Percentiles rank a stretch among this genome's conserved stretches.
Evolutionary conservation across 2,113 vertebrate species (phyloP).

Genomic region (Cichladusa arquata): DNA sequence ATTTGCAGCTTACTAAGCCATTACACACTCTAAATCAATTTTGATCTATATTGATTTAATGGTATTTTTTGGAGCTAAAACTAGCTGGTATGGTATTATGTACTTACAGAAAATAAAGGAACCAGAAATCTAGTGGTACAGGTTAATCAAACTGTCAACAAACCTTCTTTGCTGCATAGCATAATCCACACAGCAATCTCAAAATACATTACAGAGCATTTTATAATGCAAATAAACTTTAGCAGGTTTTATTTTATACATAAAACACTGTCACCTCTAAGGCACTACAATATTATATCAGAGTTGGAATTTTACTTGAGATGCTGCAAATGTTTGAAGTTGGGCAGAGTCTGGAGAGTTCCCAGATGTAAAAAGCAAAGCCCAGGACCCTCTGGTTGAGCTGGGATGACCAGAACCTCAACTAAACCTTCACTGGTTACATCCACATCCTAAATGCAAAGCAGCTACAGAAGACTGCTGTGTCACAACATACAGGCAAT

Average conservation of each 20-base stretch:
- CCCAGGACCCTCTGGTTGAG: background rate
- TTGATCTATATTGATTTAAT: conserved; percentile 5
- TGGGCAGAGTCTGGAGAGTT: too few species aligned
- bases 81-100: background rate
- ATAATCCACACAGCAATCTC: background rate
- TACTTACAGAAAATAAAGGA: conserved; percentile 29
- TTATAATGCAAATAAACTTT: background rate
- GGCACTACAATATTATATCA: background rate
- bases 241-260: background rate
- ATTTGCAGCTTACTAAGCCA: background rate
- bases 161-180: background rate
- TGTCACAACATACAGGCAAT: background rate
- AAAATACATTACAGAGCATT: background rate
- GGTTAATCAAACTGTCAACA: conserved; percentile 38
- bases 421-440: background rate
- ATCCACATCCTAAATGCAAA: background rate
- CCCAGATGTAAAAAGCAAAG: background rate
- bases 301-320: background rate
- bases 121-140: background rate
- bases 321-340: background rate
- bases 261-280: background rate
- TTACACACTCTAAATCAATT: background rate
- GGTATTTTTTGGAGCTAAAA: background rate
- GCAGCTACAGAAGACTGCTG: background rate
- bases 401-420: background rate